Percentiles rank a stretch among this genome's conserved stretches.
These are phyloP conservation scores for Drosophila neutralis DNA, from an alignment of 2,888 invertebrate species.

Conservation along the genomic window DNA sequence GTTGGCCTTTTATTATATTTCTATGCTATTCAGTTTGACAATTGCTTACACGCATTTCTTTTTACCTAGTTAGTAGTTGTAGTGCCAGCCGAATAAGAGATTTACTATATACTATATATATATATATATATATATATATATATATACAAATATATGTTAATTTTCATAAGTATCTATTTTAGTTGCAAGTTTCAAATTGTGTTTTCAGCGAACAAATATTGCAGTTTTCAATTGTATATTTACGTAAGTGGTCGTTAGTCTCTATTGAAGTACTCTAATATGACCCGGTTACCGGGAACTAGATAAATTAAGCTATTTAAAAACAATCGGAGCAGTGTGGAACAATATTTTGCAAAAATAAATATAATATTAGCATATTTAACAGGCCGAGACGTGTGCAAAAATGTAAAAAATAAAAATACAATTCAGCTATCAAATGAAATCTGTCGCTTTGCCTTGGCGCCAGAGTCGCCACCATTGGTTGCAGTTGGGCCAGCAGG, in stretches of 20 bases:
- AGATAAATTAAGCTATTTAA: conserved; percentile 63
- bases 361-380: conserved; percentile 19
- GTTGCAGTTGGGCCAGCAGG: conserved; percentile 4
- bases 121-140: background rate
- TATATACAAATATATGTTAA: background rate
- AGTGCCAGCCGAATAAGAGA: conserved; percentile 31
- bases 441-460: conserved; percentile 87
- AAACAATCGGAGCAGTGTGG: conserved; percentile 47
- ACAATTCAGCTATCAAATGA: conserved; percentile 86
- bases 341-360: conserved; percentile 32
- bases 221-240: conserved; percentile 41
- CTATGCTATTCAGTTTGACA: conserved; percentile 48
- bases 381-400: conserved; percentile 2
- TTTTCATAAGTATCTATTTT: conserved; percentile 7
- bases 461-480: conserved; percentile 59
- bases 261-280: conserved; percentile 13
- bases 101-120: conserved; percentile 2
- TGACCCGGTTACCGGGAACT: conserved; percentile 4
- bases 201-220: conserved; percentile 62
- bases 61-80: conserved; percentile 1
- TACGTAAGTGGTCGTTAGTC: conserved; percentile 14
- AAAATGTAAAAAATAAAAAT: conserved; percentile 1
- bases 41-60: conserved; percentile 28
- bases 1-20: conserved; percentile 53
- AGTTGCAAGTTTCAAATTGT: conserved; percentile 36